Evolutionary conservation across 2,888 invertebrate species (phyloP), one percentile per base, ranked within the genome.

Genomic region (Spilosoma lubricipeda): DNA sequence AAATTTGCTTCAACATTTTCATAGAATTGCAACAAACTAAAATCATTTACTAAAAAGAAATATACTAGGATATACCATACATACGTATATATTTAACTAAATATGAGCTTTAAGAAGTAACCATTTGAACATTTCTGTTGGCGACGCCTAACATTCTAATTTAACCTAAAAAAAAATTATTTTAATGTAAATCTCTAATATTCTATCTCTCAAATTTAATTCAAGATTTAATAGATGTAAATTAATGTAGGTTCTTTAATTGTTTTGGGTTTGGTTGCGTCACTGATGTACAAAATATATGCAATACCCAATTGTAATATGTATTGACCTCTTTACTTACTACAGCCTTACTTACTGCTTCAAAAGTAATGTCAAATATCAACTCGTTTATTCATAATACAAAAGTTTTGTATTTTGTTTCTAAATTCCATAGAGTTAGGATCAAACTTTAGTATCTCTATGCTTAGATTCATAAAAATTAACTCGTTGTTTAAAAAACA

Each of bases 1-100:
- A 52, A 72, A 72, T 74, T 74, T 75, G 75, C 74, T 82, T 76
- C 70, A 72, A 20, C 70, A 71, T 74, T 71, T 74, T 74, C 52
- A 48, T 52, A 39, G 18, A 33, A 48, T 33, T 33, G 48, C 27
- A 67, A 56, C 59, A 52, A 68, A n/a, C 52, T 52, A 33, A 42
- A 27, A 67, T 45, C 27, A 30, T 70, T 39, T 36, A 69, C 56
- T 27, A 39, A 9, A 39, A 3, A n/a, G 39, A 30, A 45, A 67
- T 30, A 33, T 30, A 63, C 2, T 30, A 2, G 4, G 63, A 30
- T 63, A 27, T 45, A 45, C 67, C 11, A 39, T 39, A 20, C 15
- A 45, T 67, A 45, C 30, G 8, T 45, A 42, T 8, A 67, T 67
- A 36, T 52, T 13, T 11, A 23, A 23, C 33, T 69, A 39, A 39